Conservation (phyloP, 1,140 invertebrate genomes). For the Berghia stephanieae region DNA sequence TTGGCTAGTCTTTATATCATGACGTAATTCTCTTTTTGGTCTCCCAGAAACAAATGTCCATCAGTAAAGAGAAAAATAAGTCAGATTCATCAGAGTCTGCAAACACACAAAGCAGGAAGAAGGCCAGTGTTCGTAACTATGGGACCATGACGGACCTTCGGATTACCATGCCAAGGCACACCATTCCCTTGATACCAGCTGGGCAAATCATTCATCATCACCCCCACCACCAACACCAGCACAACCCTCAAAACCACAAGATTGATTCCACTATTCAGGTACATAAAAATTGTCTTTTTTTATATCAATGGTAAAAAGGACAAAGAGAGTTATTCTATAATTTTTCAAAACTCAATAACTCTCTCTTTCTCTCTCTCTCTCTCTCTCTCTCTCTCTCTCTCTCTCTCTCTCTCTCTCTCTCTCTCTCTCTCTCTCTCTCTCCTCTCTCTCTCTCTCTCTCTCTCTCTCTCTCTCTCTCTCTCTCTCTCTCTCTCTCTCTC, state of each 20-base stretch:
- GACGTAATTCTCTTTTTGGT: no score
- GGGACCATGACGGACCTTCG: no score
- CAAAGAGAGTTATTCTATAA: background rate
- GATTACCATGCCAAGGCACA: no score
- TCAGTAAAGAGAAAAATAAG: no score
- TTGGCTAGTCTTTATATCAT: no score
- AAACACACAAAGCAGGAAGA: no score
- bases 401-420: background rate
- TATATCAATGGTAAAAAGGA: background rate
- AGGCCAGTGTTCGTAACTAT: no score
- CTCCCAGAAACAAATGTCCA: no score
- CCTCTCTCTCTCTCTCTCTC: background rate
- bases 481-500: slow-evolving; percentile 8
- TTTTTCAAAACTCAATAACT: background rate
- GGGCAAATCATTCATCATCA: no score
- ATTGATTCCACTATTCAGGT: background rate
- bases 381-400: background rate
- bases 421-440: background rate
- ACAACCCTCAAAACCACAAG: background rate
- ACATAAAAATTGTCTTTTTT: background rate
- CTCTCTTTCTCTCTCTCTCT: slow-evolving; percentile 15
- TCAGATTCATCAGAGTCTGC: no score
- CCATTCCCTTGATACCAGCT: no score
- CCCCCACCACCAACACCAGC: no score
- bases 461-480: background rate